Percentiles rank a stretch among this genome's conserved stretches.
phyloP scores from a whole-genome alignment of 2,888 invertebrate genomes.

The Drosophila barbarae region DNA sequence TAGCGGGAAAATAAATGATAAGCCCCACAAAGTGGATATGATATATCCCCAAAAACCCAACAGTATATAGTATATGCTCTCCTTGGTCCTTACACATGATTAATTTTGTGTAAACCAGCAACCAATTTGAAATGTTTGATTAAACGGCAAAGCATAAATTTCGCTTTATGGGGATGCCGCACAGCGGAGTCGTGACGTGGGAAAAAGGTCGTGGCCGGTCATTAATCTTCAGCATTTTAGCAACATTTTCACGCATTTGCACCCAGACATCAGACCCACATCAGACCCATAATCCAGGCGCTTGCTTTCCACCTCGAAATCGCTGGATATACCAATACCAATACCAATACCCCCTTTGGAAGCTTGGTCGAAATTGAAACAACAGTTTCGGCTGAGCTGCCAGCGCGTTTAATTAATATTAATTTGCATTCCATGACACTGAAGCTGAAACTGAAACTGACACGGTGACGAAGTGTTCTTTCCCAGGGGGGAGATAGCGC shows the following conservation, averaged over 20 bases:
- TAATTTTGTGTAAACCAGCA: slow-evolving; percentile 32
- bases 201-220: slow-evolving; percentile 16
- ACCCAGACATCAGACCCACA: slow-evolving; percentile 18
- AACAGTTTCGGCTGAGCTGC: slow-evolving; percentile 29
- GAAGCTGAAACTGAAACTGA: slow-evolving; percentile 48
- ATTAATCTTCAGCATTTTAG: slow-evolving; percentile 35
- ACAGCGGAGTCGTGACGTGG: slow-evolving; percentile 17
- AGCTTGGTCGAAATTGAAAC: slow-evolving; percentile 42
- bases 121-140: slow-evolving; percentile 38
- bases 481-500: not conserved
- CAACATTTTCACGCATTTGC: slow-evolving; percentile 41
- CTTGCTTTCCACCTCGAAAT: slow-evolving; percentile 7
- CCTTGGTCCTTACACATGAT: slow-evolving; percentile 14
- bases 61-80: not conserved
- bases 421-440: slow-evolving; percentile 66
- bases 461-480: slow-evolving; percentile 31
- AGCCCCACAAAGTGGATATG: not conserved
- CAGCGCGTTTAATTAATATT: slow-evolving; percentile 65
- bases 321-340: not conserved
- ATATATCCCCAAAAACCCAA: not conserved
- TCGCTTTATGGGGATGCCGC: slow-evolving; percentile 21
- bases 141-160: slow-evolving; percentile 35
- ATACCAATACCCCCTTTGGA: slow-evolving; percentile 12
- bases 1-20: slow-evolving; percentile 2
- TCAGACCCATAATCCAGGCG: slow-evolving; percentile 24